These are phyloP conservation scores for Ericerus pela DNA, from an alignment of 1,140 invertebrate genomes.

Conservation along the genomic window DNA sequence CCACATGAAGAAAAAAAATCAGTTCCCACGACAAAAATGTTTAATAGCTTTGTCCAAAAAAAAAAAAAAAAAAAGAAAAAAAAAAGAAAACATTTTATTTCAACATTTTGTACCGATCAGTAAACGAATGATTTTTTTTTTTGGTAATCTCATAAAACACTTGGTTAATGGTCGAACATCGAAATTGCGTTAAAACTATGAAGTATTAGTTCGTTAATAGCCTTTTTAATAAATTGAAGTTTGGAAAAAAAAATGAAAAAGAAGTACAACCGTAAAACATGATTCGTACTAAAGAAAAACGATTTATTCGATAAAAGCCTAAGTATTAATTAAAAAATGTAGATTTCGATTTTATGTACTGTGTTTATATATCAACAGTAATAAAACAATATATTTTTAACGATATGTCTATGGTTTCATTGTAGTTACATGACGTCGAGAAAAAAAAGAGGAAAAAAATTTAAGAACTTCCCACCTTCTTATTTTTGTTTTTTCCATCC, in stretches of 20 bases:
- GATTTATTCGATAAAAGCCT: neutral
- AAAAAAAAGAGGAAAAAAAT: neutral
- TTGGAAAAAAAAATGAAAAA: constrained; percentile 1
- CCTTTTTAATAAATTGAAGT: neutral
- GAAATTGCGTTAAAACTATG: constrained; percentile 7
- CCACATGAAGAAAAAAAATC: too few relatives aligned
- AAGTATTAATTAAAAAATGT: constrained; percentile 10
- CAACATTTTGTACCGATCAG: too few relatives aligned
- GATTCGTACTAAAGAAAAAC: neutral
- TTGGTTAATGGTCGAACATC: neutral
- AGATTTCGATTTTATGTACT: neutral
- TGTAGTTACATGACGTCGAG: neutral
- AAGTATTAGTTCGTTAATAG: constrained; percentile 8
- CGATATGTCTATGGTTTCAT: constrained; percentile 2
- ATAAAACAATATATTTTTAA: constrained; percentile 11
- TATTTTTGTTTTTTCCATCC: neutral
- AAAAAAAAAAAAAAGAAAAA: too few relatives aligned
- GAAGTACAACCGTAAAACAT: neutral
- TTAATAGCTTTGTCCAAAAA: too few relatives aligned
- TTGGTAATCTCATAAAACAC: too few relatives aligned
- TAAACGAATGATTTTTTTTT: too few relatives aligned
- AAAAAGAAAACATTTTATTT: too few relatives aligned
- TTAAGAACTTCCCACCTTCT: constrained; percentile 5
- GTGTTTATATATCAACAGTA: constrained; percentile 9
- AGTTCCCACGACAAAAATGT: too few relatives aligned